Evolutionary conservation across 2,113 vertebrate genomes (phyloP), one percentile per base, ranked within the genome.

Genomic region (Ciconia stormi): DNA sequence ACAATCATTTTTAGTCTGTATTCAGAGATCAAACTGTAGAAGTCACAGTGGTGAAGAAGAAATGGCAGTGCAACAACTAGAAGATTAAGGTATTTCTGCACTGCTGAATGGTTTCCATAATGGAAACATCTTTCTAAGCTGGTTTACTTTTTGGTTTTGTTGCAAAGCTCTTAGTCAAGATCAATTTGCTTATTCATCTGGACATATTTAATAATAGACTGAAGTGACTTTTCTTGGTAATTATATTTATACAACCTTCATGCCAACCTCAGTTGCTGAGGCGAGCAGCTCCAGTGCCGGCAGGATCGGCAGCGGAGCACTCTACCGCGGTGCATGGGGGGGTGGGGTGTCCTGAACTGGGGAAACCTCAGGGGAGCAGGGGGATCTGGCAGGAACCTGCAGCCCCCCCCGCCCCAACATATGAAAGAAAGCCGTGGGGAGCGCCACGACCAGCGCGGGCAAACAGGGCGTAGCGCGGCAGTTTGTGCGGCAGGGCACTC

Each of bases 371-470:
- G 21, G 10, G 27, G 50, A 70, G 44, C 3, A 0, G 8, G 32
- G 21, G 40, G 8, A 59, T 23, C 53, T 5, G 0, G 10, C 34
- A 21, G 53, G 12, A 49, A 8, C n/a, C 44, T 2, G 1, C 44
- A 27, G 34, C 46, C 58, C 44, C 27, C 27, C 8, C 38, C 38
- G 8, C 38, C 38, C 38, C 38, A 38, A 8, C 19, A 1, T 23
- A 30, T 6, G 53, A 11, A 77, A 29, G 38, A 29, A 23, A 4
- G 3, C 40, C 11, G 11, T 7, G 2, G 23, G 25, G 19, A 52
- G 38, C 1, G 2, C 10, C 1, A 4, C 0, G 1, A 11, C 5
- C 27, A 9, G n/a, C 19, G 22, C 2, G 7, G 58, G 58, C 14
- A 16, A 23, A n/a, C 34, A 36, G 34, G 53, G 13, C 5, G 8